phyloP scores from a whole-genome alignment of 2,888 invertebrate genomes.

The Glyphotaelius pellucidus region DNA sequence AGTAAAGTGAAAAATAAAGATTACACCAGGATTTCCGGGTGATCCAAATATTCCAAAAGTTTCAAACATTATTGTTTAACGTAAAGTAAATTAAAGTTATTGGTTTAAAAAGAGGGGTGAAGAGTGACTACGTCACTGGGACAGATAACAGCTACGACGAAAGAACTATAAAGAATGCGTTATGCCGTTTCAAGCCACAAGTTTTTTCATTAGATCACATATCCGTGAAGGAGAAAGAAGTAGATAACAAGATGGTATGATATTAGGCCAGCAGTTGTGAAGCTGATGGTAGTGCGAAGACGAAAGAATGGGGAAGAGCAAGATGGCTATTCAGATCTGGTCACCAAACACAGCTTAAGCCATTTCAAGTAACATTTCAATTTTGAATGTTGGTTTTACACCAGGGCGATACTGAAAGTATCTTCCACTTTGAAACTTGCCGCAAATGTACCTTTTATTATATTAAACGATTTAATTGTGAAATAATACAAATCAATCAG shows the following conservation, averaged over 20 bases:
- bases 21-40: background rate
- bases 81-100: background rate
- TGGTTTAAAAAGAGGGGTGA: background rate
- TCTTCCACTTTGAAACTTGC: too few species aligned
- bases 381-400: too few species aligned
- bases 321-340: too few species aligned
- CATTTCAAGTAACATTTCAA: too few species aligned
- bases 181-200: background rate
- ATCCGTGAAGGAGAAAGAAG: background rate
- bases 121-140: background rate
- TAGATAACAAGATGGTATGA: background rate
- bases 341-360: too few species aligned
- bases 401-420: too few species aligned
- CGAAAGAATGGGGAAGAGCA: too few species aligned
- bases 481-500: too few species aligned
- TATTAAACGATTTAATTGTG: too few species aligned
- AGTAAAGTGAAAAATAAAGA: background rate
- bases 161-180: background rate
- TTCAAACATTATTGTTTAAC: background rate
- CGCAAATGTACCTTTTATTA: too few species aligned
- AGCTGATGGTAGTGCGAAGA: too few species aligned
- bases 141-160: background rate
- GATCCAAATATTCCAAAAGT: background rate
- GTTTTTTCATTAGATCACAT: background rate
- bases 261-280: background rate